phyloP scores from a whole-genome alignment of 30 jellyfish, hydroid and myxozoan genomes.

The Turritopsis rubra region DNA sequence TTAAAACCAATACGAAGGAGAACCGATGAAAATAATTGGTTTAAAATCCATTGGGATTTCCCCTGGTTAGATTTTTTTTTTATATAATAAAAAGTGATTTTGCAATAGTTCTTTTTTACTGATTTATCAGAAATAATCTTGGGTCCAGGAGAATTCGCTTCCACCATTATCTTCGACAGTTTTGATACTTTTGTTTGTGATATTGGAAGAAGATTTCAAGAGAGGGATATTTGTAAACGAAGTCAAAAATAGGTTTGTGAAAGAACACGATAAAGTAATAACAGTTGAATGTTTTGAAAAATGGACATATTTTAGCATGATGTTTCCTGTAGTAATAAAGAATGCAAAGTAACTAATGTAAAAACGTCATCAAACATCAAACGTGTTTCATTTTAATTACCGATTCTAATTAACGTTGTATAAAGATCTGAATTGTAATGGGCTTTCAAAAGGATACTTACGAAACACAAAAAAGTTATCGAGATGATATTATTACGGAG shows the following conservation, averaged over 20 bases:
- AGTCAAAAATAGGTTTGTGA: neutral
- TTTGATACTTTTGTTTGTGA: neutral
- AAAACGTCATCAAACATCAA: neutral
- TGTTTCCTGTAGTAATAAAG: no score
- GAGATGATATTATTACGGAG: neutral
- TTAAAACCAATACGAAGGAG: neutral
- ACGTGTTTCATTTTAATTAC: neutral
- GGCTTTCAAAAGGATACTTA: neutral
- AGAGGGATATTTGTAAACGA: neutral
- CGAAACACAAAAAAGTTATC: neutral
- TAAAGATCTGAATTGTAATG: neutral
- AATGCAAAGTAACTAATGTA: neutral
- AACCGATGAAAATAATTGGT: neutral
- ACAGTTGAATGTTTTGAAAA: neutral
- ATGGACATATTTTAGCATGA: neutral
- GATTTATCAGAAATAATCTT: neutral
- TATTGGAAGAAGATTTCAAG: neutral
- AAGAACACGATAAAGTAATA: neutral
- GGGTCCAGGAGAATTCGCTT: neutral
- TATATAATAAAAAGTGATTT: neutral
- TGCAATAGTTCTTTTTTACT: neutral
- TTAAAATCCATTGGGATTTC: neutral
- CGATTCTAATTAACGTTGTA: neutral
- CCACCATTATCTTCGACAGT: neutral
- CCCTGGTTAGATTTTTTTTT: neutral